phyloP scores from a whole-genome alignment of 2,113 vertebrate genomes.

The Thermophis baileyi region DNA sequence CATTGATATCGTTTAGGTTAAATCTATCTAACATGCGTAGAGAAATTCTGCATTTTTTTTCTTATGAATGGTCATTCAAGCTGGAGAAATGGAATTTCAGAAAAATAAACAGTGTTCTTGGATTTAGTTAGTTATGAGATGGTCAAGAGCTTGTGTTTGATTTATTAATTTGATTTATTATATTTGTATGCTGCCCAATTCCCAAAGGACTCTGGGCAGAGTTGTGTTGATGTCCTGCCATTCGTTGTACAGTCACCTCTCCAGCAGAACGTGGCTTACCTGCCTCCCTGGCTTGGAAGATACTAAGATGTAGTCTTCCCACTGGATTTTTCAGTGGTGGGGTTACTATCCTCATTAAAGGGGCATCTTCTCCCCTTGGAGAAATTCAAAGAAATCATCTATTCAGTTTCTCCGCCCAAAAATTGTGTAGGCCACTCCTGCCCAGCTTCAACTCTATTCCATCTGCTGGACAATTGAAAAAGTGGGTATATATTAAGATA shows the following conservation, averaged over 20 bases:
- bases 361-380: not conserved
- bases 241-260: not conserved
- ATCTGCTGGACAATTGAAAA: not conserved
- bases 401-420: not conserved
- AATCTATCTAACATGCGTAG: not conserved
- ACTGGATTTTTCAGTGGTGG: not conserved
- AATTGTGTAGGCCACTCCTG: not conserved
- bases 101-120: not conserved
- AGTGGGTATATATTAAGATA: not conserved
- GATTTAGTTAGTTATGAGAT: not conserved
- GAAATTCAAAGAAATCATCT: not conserved
- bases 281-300: not conserved
- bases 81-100: not conserved
- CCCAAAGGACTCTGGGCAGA: too few species aligned
- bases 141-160: not conserved
- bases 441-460: not conserved
- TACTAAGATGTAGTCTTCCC: not conserved
- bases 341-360: not conserved
- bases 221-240: not conserved
- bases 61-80: not conserved
- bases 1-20: not conserved
- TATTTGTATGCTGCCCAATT: too few species aligned
- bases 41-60: not conserved
- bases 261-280: not conserved
- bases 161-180: too few species aligned